Conservation (phyloP, 2,888 invertebrate species). For the Drosophila anceps region DNA sequence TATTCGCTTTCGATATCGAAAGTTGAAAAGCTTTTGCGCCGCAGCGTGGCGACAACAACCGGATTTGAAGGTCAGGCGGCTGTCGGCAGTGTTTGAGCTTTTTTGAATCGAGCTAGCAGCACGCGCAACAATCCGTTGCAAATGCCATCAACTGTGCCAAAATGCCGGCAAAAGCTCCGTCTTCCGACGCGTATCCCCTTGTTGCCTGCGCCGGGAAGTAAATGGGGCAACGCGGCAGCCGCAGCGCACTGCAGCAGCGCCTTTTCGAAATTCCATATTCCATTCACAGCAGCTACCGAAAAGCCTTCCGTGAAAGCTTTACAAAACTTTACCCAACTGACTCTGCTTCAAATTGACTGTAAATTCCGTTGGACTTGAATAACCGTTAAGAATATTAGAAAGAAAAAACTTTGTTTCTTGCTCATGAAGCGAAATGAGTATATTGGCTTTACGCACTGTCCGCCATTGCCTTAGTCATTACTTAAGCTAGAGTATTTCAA, state of each 20-base stretch:
- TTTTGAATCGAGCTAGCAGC: conserved; percentile 11
- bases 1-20: conserved; percentile 60
- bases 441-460: not conserved
- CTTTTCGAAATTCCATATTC: conserved; percentile 68
- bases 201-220: conserved; percentile 40
- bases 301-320: conserved; percentile 36
- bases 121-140: conserved; percentile 58
- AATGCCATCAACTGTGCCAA: conserved; percentile 19
- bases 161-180: conserved; percentile 68
- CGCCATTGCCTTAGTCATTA: not conserved
- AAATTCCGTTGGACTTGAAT: not conserved
- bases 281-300: conserved; percentile 31
- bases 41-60: conserved; percentile 29
- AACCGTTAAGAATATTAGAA: not conserved
- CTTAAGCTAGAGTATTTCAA: not conserved
- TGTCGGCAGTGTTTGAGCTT: conserved; percentile 29
- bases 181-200: conserved; percentile 18
- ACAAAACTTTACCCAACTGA: conserved; percentile 8
- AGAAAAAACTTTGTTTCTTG: not conserved
- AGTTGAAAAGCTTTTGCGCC: conserved; percentile 51
- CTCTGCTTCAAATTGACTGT: not conserved
- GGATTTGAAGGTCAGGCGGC: conserved; percentile 53
- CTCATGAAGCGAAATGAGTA: not conserved
- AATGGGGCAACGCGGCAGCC: conserved; percentile 60
- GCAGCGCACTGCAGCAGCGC: conserved; percentile 64